phyloP scores from a whole-genome alignment of 2,888 invertebrate species.

The Mongoloraphidia duomilia region DNA sequence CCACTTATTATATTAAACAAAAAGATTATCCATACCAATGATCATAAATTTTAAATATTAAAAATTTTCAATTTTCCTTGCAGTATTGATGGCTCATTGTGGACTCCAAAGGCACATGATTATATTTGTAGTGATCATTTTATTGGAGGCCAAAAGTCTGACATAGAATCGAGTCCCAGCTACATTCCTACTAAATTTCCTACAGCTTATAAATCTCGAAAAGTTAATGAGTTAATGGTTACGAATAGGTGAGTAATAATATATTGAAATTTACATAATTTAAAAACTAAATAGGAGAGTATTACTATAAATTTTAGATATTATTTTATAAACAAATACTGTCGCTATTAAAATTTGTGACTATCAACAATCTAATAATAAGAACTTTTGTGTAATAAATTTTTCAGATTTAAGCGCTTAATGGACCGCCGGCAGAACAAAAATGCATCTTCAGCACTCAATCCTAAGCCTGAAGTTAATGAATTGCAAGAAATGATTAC shows the following conservation, averaged over 20 bases:
- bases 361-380: too few relatives aligned
- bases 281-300: slow-evolving; percentile 7
- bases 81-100: slow-evolving; percentile 3
- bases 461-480: not conserved
- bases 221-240: slow-evolving; percentile 1
- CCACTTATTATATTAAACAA: too few relatives aligned
- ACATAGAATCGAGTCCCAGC: slow-evolving; percentile 5
- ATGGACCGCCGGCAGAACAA: slow-evolving; percentile 1
- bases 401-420: slow-evolving; percentile 8
- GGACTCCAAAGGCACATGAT: slow-evolving; percentile 5
- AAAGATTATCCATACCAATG: too few relatives aligned
- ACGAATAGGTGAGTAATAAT: slow-evolving; percentile 1
- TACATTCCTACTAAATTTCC: slow-evolving; percentile 7
- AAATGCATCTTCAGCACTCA: not conserved
- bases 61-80: too few relatives aligned
- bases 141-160: slow-evolving; percentile 8
- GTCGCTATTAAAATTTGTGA: too few relatives aligned
- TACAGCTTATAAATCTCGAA: slow-evolving; percentile 1
- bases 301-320: too few relatives aligned
- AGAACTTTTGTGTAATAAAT: slow-evolving; percentile 10
- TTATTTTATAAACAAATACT: too few relatives aligned
- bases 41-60: too few relatives aligned
- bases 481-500: slow-evolving; percentile 1
- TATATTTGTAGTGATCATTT: slow-evolving; percentile 8
- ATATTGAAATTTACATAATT: not conserved